These are phyloP conservation scores for Pristionchus fissidentatus DNA, from an alignment of 2,888 invertebrate genomes.

Conservation along the genomic window DNA sequence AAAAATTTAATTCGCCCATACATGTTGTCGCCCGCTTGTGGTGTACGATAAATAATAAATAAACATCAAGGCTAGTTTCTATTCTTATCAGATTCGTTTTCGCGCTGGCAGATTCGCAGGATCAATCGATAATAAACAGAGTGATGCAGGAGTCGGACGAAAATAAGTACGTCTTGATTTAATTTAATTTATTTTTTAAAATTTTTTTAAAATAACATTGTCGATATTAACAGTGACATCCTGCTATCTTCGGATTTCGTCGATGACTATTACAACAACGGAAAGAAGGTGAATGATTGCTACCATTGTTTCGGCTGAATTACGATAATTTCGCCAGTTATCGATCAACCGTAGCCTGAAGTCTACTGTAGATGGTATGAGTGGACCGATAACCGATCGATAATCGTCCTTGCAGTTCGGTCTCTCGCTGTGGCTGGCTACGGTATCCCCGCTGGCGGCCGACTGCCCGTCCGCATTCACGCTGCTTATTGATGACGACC, in stretches of 20 bases:
- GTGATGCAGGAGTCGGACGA: neutral
- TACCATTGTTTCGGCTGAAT: neutral
- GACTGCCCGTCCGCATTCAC: conserved; percentile 59
- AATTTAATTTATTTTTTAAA: too few species aligned
- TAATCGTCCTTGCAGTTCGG: conserved; percentile 22
- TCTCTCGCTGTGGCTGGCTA: conserved; percentile 34
- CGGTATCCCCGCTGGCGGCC: neutral
- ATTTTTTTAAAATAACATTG: too few species aligned
- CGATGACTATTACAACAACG: conserved; percentile 41
- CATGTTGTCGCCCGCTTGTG: too few species aligned
- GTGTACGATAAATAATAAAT: too few species aligned
- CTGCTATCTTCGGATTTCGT: conserved; percentile 11
- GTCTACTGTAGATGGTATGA: neutral
- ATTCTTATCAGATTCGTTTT: too few species aligned
- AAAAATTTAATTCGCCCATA: too few species aligned
- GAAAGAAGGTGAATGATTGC: neutral
- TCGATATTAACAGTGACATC: conserved; percentile 40
- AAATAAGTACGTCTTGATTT: too few species aligned
- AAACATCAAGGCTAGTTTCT: too few species aligned
- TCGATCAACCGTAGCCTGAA: neutral
- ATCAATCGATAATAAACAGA: neutral
- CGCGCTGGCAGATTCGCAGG: too few species aligned
- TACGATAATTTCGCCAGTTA: neutral
- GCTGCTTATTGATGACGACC: conserved; percentile 73
- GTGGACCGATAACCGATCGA: neutral